These are phyloP conservation scores for Catharus fuscescens DNA, from an alignment of 2,113 vertebrate species.

Conservation along the genomic window DNA sequence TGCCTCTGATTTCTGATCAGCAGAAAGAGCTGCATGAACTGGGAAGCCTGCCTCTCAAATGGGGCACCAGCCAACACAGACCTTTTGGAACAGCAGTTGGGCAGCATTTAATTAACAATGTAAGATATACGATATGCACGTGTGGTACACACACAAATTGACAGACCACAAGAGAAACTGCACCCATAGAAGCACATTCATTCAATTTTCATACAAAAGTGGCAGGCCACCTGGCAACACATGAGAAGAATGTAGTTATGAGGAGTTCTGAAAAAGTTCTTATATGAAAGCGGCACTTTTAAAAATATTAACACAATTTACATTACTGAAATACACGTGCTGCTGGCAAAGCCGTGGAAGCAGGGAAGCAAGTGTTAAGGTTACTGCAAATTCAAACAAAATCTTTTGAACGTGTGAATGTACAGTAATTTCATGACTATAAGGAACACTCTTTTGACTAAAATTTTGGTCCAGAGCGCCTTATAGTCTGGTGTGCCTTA, in stretches of 20 bases:
- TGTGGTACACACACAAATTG: background rate
- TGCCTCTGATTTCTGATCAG: background rate
- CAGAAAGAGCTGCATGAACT: slow-evolving; percentile 16
- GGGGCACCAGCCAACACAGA: background rate
- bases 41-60: background rate
- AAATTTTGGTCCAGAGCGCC: no score
- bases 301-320: background rate
- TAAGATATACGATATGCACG: background rate
- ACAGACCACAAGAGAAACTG: background rate
- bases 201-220: background rate
- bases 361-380: background rate
- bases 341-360: background rate
- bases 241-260: background rate
- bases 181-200: background rate
- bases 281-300: background rate
- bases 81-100: background rate
- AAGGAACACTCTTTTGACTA: no score
- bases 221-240: background rate
- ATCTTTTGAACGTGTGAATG: background rate
- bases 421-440: no score
- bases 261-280: background rate
- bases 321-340: background rate
- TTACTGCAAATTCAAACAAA: background rate
- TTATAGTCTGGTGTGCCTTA: no score
- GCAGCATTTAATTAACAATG: background rate